These are phyloP conservation scores for Pituophis catenifer DNA, from an alignment of 2,113 vertebrate species.

Conservation along the genomic window DNA sequence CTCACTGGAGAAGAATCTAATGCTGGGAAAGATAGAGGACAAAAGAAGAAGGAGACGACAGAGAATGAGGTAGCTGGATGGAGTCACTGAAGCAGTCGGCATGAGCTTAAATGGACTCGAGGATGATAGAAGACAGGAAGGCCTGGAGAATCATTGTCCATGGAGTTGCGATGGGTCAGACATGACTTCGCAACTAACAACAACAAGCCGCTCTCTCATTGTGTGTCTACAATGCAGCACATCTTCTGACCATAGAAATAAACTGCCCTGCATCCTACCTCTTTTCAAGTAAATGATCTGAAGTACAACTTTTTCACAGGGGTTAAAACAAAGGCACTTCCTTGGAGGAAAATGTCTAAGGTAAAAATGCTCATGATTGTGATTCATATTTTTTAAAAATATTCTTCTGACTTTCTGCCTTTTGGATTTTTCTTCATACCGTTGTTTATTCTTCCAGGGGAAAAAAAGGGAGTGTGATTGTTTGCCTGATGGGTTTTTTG, in stretches of 20 bases:
- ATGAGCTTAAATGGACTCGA: no score
- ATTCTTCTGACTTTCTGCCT: not conserved
- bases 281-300: not conserved
- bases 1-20: no score
- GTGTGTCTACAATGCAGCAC: not conserved
- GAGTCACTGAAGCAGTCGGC: no score
- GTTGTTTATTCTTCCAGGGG: constrained; percentile 3
- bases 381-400: not conserved
- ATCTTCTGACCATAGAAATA: fast-evolving
- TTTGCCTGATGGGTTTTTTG: not conserved
- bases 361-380: constrained; percentile 8
- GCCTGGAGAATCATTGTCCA: no score
- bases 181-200: no score
- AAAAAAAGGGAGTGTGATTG: not conserved
- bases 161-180: no score
- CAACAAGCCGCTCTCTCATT: not conserved
- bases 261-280: no score
- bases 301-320: not conserved
- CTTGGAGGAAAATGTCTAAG: not conserved
- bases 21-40: no score
- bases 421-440: not conserved
- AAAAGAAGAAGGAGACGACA: no score
- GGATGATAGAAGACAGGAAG: no score
- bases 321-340: not conserved
- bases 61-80: no score